Evolutionary conservation across 2,888 invertebrate genomes (phyloP), one percentile per base, ranked within the genome.

Genomic region (Catocala nupta): DNA sequence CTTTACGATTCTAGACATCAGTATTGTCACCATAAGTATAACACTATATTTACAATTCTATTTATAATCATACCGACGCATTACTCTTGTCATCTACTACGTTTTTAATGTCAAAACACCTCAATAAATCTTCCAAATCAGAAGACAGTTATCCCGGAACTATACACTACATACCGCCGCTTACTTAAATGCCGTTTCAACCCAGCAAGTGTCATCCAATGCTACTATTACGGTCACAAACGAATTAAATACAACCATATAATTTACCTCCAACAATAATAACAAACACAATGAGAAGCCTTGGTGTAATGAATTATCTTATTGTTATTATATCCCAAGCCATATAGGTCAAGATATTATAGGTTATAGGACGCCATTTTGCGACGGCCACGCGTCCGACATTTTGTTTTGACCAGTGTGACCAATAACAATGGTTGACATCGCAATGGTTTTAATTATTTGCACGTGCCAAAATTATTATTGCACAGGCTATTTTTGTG

Each of bases 271-370:
- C 47, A 50, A 72, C 67, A 71, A 44, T 88, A 86, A 89, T 84
- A 73, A 80, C 74, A 77, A 81, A 75, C 61, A 88, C 88, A 90
- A 89, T 86, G 76, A 77, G 67, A 59, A 82, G 70, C 92, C 91
- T 92, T 91, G 88, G 75, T 59, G 80, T 85, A 86, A 89, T 89
- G 85, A 88, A 91, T 90, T 89, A 89, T 88, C 88, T 83, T 78
- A 91, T 92, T 92, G 91, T 92, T 82, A 80, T 76, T 76, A 76
- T 77, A 81, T 86, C 85, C 81, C 84, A 82, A 80, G 86, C 91
- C 90, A 88, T 90, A 84, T 89, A 81, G 86, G 88, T 82, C 83
- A 82, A 81, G 80, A 84, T 78, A 75, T 71, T 68, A 77, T 80
- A 76, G 79, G 70, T 74, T 83, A 25, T 25, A 78, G 78, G 81